These are phyloP conservation scores for Mythimna loreyi DNA, from an alignment of 2,888 invertebrate genomes.

Conservation along the genomic window DNA sequence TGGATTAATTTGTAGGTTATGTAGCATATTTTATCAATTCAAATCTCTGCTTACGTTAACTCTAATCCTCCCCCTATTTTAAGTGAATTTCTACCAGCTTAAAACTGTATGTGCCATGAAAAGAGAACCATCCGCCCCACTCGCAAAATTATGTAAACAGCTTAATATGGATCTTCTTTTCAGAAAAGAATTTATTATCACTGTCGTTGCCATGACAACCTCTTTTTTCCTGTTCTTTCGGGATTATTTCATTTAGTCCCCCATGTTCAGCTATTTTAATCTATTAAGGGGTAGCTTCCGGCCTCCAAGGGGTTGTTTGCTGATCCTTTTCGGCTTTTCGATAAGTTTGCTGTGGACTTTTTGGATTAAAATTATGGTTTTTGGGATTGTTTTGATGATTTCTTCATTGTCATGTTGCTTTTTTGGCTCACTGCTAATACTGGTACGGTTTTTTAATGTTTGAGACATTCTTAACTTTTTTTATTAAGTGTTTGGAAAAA, in stretches of 20 bases:
- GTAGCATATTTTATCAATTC: background rate
- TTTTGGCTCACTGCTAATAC: constrained; percentile 4
- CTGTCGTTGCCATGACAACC: constrained; percentile 46
- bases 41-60: background rate
- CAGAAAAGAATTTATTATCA: constrained; percentile 53
- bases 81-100: constrained; percentile 12
- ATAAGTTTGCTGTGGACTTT: constrained; percentile 14
- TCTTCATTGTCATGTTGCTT: constrained; percentile 3
- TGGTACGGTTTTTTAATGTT: background rate
- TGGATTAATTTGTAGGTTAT: too few species aligned
- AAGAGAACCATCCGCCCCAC: constrained; percentile 23
- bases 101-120: too few species aligned
- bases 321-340: constrained; percentile 31
- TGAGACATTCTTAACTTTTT: too few species aligned
- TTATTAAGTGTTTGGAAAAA: too few species aligned
- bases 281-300: constrained; percentile 50
- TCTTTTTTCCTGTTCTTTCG: constrained; percentile 48
- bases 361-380: constrained; percentile 9
- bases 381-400: constrained; percentile 9
- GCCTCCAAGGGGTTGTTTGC: constrained; percentile 39
- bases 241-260: constrained; percentile 55
- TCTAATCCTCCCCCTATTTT: background rate
- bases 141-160: constrained; percentile 57
- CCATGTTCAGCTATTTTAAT: constrained; percentile 59
- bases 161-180: constrained; percentile 56